phyloP scores from a whole-genome alignment of 2,113 vertebrate species.

The Carassius carassius region DNA sequence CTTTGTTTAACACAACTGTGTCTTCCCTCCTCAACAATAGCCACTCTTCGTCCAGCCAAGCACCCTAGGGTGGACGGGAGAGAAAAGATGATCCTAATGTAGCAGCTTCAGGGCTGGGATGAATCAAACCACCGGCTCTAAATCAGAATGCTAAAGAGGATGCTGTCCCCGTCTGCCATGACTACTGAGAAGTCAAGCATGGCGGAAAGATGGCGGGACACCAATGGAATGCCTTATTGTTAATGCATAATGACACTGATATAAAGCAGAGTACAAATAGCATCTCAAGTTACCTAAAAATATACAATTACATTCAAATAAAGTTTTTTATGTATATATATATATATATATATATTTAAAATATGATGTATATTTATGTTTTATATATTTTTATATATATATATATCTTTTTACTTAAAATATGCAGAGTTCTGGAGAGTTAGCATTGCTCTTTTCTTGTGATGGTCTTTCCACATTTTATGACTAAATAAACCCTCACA shows the following conservation, averaged over 20 bases:
- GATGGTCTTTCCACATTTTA: background rate
- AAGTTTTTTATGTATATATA: background rate
- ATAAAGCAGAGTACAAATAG: background rate
- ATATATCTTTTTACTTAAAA: background rate
- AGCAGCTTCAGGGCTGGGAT: conserved; percentile 62
- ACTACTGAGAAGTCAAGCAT: conserved; percentile 14
- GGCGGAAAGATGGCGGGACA: conserved; percentile 14
- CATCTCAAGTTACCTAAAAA: background rate
- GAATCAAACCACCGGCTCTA: conserved; percentile 67
- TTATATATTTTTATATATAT: background rate
- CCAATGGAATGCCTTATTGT: conserved; percentile 5
- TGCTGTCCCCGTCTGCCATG: conserved; percentile 54
- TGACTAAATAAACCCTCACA: background rate
- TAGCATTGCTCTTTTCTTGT: background rate
- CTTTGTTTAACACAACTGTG: conserved; percentile 71
- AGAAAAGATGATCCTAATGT: conserved; percentile 72
- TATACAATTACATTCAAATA: background rate
- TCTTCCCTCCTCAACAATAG: conserved; percentile 64
- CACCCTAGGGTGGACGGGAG: conserved; percentile 63
- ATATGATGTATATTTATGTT: background rate
- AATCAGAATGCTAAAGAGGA: conserved; percentile 68
- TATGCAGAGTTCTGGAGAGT: background rate
- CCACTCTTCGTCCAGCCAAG: conserved; percentile 58
- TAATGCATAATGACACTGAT: background rate
- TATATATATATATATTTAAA: background rate